These are phyloP conservation scores for Piezodorus guildinii DNA, from an alignment of 1,140 invertebrate species.

Conservation along the genomic window DNA sequence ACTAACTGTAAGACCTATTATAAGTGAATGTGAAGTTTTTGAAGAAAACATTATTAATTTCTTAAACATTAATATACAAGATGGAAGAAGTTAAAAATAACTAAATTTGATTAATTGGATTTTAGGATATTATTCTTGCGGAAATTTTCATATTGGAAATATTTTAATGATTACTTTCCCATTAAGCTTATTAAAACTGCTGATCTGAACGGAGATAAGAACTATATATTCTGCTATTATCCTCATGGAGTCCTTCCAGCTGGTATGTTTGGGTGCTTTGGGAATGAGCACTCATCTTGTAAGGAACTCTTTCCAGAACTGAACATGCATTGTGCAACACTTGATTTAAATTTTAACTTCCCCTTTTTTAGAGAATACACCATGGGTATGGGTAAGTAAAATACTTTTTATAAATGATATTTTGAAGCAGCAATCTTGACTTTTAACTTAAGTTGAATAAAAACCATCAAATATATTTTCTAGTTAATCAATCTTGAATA, in stretches of 20 bases:
- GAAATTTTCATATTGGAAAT: conserved; percentile 54
- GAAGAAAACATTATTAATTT: too few species aligned
- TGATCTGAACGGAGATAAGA: conserved; percentile 63
- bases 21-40: too few species aligned
- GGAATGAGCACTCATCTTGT: conserved; percentile 61
- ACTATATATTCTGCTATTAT: conserved; percentile 78
- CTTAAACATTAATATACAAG: too few species aligned
- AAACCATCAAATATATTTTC: too few species aligned
- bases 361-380: conserved; percentile 70
- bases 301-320: conserved; percentile 66
- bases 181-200: conserved; percentile 66
- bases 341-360: conserved; percentile 67
- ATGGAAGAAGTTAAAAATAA: background rate
- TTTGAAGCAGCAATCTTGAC: too few species aligned
- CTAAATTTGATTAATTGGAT: background rate
- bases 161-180: conserved; percentile 75
- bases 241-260: conserved; percentile 78
- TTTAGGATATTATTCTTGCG: conserved; percentile 43
- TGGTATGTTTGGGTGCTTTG: conserved; percentile 68
- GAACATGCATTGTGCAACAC: conserved; percentile 54
- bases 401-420: too few species aligned
- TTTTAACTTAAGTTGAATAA: too few species aligned
- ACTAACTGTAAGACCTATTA: too few species aligned
- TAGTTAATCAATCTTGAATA: too few species aligned
- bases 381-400: conserved; percentile 40